Evolutionary conservation across 2,888 invertebrate genomes (phyloP), one percentile per base, ranked within the genome.

Genomic region (Parasteatoda lunata): DNA sequence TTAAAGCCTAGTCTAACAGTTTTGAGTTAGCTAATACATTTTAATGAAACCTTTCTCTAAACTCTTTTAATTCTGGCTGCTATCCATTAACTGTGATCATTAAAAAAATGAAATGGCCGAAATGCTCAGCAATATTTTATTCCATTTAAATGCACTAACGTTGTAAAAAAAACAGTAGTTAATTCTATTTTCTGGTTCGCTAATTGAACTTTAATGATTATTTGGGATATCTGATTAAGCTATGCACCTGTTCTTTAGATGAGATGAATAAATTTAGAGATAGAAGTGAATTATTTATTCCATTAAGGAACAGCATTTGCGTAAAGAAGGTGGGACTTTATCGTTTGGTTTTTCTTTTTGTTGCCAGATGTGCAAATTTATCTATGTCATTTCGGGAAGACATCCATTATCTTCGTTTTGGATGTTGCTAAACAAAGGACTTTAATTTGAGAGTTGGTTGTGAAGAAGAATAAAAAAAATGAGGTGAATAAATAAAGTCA

Each of bases 371-470:
- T n/a, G 9, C 59, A 59, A 59, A 9, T n/a, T 9, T 59, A 59
- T 59, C 59, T 59, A 59, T 48, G 72, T 66, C 80, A 65, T 72
- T 73, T 80, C 5, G 45, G 64, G 72, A 73, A 51, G 65, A 66
- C 65, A 64, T 80, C 45, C 54, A 80, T 80, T 80, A 80, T 45
- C 30, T 66, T 66, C 73, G 54, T 69, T 70, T 30, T 77, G 77
- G n/a, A n/a, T 52, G 80, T 73, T 73, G 73, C 80, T 54, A 66
- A 66, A 66, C 65, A 80, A 80, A 73, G 80, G 73, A 66, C 66
- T 30, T 73, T 66, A 80, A 80, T 73, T 80, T 73, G 73, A 80
- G 80, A 51, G 66, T 66, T 65, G 73, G 66, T 77, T 77, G 66
- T 51, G 64, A 9, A n/a, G 30, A 52, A n/a, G 52, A 48, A 48